Conservation (phyloP, 2,797 vertebrate species). For the Tragopan temminckii region DNA sequence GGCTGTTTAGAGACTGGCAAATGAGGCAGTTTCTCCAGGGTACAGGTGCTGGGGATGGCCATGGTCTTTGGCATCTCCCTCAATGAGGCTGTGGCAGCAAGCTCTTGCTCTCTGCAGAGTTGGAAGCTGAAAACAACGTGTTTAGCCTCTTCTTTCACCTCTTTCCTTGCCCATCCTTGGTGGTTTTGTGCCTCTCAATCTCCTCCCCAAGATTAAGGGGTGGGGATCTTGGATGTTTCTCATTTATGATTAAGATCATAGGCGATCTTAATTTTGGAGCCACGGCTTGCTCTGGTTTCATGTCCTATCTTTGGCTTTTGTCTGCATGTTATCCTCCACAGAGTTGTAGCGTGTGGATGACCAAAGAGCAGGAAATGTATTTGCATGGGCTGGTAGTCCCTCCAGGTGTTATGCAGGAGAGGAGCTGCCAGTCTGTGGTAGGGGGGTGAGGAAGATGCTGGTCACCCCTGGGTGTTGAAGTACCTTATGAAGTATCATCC, state of each 20-base stretch:
- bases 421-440: neutral
- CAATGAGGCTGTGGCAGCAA: neutral
- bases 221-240: neutral
- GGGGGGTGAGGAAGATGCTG: neutral
- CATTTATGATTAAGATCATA: too few species aligned
- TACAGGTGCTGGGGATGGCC: accelerated
- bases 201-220: neutral
- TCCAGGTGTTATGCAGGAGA: neutral
- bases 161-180: accelerated
- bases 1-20: neutral
- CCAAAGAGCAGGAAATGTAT: neutral
- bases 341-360: accelerated
- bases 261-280: neutral
- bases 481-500: neutral
- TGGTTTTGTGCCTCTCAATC: neutral
- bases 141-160: neutral
- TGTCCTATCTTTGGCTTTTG: neutral
- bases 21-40: neutral
- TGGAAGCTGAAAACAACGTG: neutral
- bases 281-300: neutral
- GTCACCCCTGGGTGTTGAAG: neutral
- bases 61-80: accelerated
- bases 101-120: neutral
- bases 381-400: neutral
- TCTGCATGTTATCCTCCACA: neutral